Base-by-base conservation (phyloP, 1,140 invertebrate genomes). In the Drosophila virilis region DNA sequence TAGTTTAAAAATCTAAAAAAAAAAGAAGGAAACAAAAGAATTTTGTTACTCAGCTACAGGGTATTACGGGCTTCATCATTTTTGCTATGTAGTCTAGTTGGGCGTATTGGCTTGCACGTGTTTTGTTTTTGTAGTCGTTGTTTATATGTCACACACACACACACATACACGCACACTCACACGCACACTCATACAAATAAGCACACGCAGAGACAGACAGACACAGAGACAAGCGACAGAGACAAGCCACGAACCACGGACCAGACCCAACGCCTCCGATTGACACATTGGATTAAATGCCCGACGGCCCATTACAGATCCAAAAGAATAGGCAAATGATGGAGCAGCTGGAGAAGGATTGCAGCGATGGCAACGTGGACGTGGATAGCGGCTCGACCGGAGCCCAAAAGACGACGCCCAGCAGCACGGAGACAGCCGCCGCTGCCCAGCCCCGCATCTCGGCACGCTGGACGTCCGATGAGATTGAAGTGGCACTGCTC, bases 301-400 rank as follows among this genome's bases (percentile, higher is more conserved):
- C 78, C 71, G 68, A 74, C 73, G 58, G 17, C 60, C 75, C 69
- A 61, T 89, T 82, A 57, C 91, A 98, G 98, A 97, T 99, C 68
- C 98, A 99, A 93, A 96, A 96, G 76, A 98, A 98, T 91, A 99
- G 99, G 91, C 98, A 99, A 92, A 95, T 96, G 80, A 95, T 98
- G 94, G 97, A 58, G 93, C 98, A 80, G 97, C 97, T 92, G 94
- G 95, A 59, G 95, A 96, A 93, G 95, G 84, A 89, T 0, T 89
- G 84, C 61, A 71, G 61, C 7, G 43, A 61, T 10, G 17, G 17
- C 42, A 66, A 74, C 1, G 83, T 88, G 0, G 83, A 82, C 7
- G 1, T 17, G 17, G 46, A 51, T 8, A 13, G 35, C 10, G 35
- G 55, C 8, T 35, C 22, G 10, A 93, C 94, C 0, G 95, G 95